Base-by-base conservation (phyloP, 2,888 invertebrate genomes). In the Lasioglossum vierecki region DNA sequence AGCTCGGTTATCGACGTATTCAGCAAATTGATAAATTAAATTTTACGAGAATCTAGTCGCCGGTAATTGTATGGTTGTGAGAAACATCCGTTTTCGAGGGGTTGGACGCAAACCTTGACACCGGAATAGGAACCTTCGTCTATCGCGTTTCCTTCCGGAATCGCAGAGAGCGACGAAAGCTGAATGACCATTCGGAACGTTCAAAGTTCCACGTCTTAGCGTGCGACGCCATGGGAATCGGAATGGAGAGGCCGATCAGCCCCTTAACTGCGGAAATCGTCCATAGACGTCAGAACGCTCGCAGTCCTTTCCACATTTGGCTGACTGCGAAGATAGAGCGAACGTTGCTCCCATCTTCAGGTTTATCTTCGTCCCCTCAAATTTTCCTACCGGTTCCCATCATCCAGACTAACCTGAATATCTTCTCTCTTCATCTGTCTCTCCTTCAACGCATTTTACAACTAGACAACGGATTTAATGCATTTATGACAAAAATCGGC, bases 201-300 rank as follows among this genome's bases (percentile, higher is more conserved):
- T 63, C 60, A 2, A 30, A 26, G 60, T 63, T 63, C 6, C 60
- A 26, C 60, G 60, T 26, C 60, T 63, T 30, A 63, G 15, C 22
- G 22, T 53, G 53, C 53, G 22, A 53, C 53, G 53, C 53, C 53
- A 53, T 53, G 53, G 53, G 53, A 53, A 53, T 53, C 18, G 49
- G 49, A 49, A 49, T 8, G 49, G 49, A 15, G 30, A 63, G 60
- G n/a, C 60, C 60, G 26, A 63, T 63, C 60, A 63, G 60, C 26
- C 26, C 60, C 26, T 63, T 63, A 63, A 63, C 60, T 63, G 15
- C 60, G 60, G 60, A 63, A 63, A 63, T 63, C 60, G 60, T 30
- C 60, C 15, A 63, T 63, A 63, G 60, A 63, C 60, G 26, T 63
- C 60, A 30, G 60, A 63, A 26, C 60, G 13, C 13, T 63, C 60